Evolutionary conservation across 2,888 invertebrate species (phyloP).

Genomic region (Pseudococcus longispinus): DNA sequence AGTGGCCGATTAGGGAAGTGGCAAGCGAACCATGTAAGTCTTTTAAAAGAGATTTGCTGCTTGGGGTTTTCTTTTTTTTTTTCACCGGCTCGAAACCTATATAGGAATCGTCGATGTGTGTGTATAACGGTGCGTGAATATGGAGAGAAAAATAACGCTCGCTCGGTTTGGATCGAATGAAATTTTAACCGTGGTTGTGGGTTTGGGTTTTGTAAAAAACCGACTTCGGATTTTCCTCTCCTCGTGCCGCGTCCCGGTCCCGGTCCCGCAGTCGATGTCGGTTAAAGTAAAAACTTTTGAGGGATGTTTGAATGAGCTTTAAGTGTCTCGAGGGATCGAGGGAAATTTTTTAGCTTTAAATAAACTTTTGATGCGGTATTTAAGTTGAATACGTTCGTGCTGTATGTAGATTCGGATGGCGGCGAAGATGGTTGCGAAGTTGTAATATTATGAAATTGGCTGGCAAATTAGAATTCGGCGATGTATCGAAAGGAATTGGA

Average conservation of each 20-base stretch:
- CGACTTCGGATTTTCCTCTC: background rate
- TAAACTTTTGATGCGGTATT: background rate
- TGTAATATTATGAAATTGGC: background rate
- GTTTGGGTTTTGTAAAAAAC: background rate
- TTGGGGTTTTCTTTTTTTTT: background rate
- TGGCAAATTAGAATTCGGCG: background rate
- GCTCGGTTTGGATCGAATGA: background rate
- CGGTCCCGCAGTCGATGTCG: background rate
- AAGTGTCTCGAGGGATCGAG: background rate
- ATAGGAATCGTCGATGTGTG: background rate
- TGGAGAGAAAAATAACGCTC: background rate
- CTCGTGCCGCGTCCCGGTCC: background rate
- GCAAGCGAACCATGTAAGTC: background rate
- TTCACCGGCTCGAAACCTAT: background rate
- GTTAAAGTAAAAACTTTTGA: background rate
- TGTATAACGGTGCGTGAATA: background rate
- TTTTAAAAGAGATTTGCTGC: conserved; percentile 10
- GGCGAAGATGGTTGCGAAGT: background rate
- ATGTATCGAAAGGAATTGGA: no score
- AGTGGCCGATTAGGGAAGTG: background rate
- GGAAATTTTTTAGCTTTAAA: background rate
- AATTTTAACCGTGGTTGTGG: background rate
- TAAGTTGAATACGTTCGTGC: background rate
- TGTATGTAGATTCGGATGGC: background rate
- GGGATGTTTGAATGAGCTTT: background rate